phyloP scores from a whole-genome alignment of 1,140 invertebrate species.

The Drosophila truncata region DNA sequence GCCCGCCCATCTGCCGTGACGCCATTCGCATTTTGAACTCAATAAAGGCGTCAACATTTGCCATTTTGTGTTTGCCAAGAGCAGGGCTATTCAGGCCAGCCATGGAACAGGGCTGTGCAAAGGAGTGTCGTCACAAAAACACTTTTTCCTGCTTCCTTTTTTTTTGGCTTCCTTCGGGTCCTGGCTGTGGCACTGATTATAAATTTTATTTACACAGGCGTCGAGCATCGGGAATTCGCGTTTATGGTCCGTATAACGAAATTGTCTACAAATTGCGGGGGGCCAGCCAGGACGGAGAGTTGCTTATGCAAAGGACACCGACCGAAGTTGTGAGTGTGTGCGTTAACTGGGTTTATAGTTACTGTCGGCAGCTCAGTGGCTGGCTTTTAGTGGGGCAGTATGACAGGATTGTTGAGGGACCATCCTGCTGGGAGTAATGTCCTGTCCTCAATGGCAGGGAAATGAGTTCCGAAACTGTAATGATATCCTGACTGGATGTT shows the following conservation, averaged over 20 bases:
- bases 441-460: not conserved
- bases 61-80: constrained; percentile 50
- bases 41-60: constrained; percentile 68
- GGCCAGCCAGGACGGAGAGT: constrained; percentile 6
- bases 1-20: constrained; percentile 37
- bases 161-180: constrained; percentile 29
- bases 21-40: constrained; percentile 58
- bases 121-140: constrained; percentile 33
- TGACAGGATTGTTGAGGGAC: constrained; percentile 3
- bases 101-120: constrained; percentile 4
- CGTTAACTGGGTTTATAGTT: constrained; percentile 56
- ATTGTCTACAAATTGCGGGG: constrained; percentile 65
- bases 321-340: constrained; percentile 21
- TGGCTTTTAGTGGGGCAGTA: constrained; percentile 40
- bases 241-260: constrained; percentile 67
- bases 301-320: constrained; percentile 48
- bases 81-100: constrained; percentile 21
- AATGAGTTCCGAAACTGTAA: constrained; percentile 12
- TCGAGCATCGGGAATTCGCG: constrained; percentile 63
- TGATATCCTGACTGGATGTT: not conserved
- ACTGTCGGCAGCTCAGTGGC: constrained; percentile 44
- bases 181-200: constrained; percentile 50
- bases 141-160: constrained; percentile 15
- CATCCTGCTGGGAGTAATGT: constrained; percentile 5
- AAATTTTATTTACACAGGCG: constrained; percentile 69